These are phyloP conservation scores for Dendrolimus houi DNA, from an alignment of 2,888 invertebrate genomes.

Conservation along the genomic window DNA sequence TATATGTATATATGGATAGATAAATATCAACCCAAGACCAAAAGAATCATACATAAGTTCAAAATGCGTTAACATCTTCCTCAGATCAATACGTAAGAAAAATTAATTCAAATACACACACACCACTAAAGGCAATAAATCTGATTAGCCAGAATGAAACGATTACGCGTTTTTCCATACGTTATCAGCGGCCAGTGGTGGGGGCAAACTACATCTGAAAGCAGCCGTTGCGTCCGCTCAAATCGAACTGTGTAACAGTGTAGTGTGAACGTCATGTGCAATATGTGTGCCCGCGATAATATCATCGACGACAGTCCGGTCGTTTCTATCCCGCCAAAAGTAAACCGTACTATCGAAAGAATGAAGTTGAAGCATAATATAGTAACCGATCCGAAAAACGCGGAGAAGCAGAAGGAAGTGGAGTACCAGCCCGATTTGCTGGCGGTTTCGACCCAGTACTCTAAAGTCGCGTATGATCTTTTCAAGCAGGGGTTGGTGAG, in stretches of 20 bases:
- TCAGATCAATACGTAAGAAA: no score
- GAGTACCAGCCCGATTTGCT: slow-evolving; percentile 67
- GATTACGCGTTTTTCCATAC: neutral
- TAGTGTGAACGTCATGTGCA: slow-evolving; percentile 44
- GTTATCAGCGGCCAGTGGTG: neutral
- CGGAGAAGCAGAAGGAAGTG: slow-evolving; percentile 50
- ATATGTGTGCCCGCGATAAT: slow-evolving; percentile 53
- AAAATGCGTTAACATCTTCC: no score
- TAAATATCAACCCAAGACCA: no score
- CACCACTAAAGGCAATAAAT: neutral
- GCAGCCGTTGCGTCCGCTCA: neutral
- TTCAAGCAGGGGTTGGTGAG: slow-evolving; percentile 43
- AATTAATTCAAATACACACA: no score
- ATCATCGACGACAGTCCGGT: slow-evolving; percentile 22
- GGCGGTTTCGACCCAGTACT: slow-evolving; percentile 62
- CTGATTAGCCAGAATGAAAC: neutral
- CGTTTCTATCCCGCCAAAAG: slow-evolving; percentile 24
- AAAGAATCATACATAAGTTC: no score
- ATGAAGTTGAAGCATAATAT: slow-evolving; percentile 67
- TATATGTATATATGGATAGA: no score
- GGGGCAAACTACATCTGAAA: slow-evolving; percentile 2
- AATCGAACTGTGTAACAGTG: neutral
- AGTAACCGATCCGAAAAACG: slow-evolving; percentile 46
- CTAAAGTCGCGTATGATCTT: slow-evolving; percentile 52
- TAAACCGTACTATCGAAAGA: slow-evolving; percentile 38